A percentile compares a stretch with the other conserved stretches of the same genome.
Conservation (phyloP, 2,797 vertebrate genomes). For the Pseudochaenichthys georgianus region DNA sequence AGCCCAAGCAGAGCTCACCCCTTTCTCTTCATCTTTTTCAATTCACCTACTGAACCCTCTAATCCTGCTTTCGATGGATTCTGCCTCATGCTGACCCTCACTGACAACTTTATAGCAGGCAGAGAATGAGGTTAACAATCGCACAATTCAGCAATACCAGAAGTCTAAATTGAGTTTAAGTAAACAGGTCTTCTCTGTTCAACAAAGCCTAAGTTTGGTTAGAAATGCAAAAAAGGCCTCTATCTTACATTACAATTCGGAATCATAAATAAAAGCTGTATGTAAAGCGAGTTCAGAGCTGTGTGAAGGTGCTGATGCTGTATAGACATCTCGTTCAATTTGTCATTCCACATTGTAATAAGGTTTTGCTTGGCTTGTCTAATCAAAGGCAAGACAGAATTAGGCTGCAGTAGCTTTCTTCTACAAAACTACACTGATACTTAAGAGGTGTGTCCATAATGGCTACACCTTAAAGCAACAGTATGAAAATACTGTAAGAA, state of each 20-base stretch:
- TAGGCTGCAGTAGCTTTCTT: not conserved
- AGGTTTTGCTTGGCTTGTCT: conserved; percentile 2
- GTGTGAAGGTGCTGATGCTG: conserved; percentile 1
- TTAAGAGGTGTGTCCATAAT: not conserved
- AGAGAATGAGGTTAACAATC: conserved; percentile 59
- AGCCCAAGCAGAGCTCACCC: conserved; percentile 38
- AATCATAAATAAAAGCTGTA: conserved; percentile 2
- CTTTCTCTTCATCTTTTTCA: conserved; percentile 59
- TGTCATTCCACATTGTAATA: conserved; percentile 10
- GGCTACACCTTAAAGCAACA: not conserved
- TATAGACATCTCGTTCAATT: conserved; percentile 2
- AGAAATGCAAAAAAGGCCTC: conserved; percentile 2
- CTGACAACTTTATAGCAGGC: conserved; percentile 37
- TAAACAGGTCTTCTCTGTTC: conserved; percentile 1
- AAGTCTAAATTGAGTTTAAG: conserved; percentile 43
- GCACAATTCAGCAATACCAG: conserved; percentile 50
- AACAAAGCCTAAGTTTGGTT: conserved; percentile 28
- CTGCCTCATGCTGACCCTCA: conserved; percentile 39
- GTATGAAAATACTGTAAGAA: not conserved
- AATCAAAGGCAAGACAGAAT: not conserved
- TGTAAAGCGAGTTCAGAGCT: not conserved
- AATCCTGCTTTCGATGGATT: conserved; percentile 68
- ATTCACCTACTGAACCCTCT: conserved; percentile 63
- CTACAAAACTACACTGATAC: not conserved
- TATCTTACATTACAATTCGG: conserved; percentile 9